These are phyloP conservation scores for Eueremaeus valkanovi DNA, from an alignment of 2,888 invertebrate genomes.

Conservation along the genomic window DNA sequence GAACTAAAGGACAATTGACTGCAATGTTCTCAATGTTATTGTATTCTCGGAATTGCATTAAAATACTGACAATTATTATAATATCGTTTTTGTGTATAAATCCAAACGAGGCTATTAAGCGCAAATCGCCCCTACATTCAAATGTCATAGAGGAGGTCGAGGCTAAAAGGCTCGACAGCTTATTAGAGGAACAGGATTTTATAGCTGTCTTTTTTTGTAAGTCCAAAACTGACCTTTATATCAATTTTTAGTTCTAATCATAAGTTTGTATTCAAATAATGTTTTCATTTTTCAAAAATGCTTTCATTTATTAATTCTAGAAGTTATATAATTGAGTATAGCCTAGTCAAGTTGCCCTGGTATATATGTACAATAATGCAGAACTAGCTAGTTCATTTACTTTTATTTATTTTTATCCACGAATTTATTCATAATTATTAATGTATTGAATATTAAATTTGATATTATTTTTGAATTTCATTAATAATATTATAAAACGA, in stretches of 20 bases:
- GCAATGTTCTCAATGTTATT: neutral
- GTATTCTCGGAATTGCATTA: neutral
- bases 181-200: conserved; percentile 84
- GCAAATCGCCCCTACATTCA: conserved; percentile 42
- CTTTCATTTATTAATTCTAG: no score
- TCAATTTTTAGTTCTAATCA: neutral
- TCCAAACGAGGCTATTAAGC: conserved; percentile 28
- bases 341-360: no score
- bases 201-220: conserved; percentile 96
- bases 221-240: conserved; percentile 54
- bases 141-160: conserved; percentile 80
- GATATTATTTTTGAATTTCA: no score
- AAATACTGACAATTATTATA: conserved; percentile 16
- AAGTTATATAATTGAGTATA: no score
- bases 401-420: no score
- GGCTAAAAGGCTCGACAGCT: conserved; percentile 82
- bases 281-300: neutral
- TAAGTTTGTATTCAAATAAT: neutral
- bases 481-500: no score
- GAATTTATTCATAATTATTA: no score
- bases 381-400: no score
- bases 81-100: neutral
- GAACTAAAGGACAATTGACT: no score
- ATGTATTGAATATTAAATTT: no score
- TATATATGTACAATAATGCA: no score